Evolutionary conservation across 2,113 vertebrate genomes (phyloP), one percentile per base, ranked within the genome.

Genomic region (human): DNA sequence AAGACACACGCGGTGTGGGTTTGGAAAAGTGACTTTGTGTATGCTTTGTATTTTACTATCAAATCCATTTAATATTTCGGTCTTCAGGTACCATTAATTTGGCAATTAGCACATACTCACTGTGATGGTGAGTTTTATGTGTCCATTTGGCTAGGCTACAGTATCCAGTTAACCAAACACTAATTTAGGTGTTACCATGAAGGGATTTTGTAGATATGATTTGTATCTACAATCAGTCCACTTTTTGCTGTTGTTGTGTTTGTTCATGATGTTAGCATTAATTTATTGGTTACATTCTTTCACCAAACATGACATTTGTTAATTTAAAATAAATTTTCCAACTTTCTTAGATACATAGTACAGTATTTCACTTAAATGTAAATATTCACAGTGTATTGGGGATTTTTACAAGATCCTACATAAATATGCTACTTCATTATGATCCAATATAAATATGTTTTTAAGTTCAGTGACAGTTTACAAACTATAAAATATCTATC

Each of bases 311-410:
- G 45, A 52, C 4, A 45, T 88, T 85, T 18, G 25, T 73, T 75
- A 68, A 76, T 43, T 92, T 85, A 76, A 96, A 93, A 79, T 94
- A 82, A 59, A 27, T 89, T 90, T 96, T 84, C 57, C 88, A 93
- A 72, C 18, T n/a, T 12, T 61, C 32, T 68, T 59, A 86, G 59
- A 92, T 40, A 70, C 20, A 32, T 9, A 52, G 2, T 89, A 76
- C 81, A 83, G 35, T 61, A 93, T 52, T 85, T 89, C 5, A 50
- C 18, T 82, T 88, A 59, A 83, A 90, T 79, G 9, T 52, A 94
- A 87, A 89, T 4, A 61, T 75, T 94, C 17, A 89, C 22, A 86
- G 14, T 57, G 48, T 91, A 38, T 11, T 85, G 23, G 20, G 30
- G 12, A 85, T 40, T 85, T 89, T 89, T 89, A 89, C 0, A 87